Percentiles rank a stretch among this genome's conserved stretches.
phyloP scores from a whole-genome alignment of 2,888 invertebrate genomes.

The Lottia gigantea region DNA sequence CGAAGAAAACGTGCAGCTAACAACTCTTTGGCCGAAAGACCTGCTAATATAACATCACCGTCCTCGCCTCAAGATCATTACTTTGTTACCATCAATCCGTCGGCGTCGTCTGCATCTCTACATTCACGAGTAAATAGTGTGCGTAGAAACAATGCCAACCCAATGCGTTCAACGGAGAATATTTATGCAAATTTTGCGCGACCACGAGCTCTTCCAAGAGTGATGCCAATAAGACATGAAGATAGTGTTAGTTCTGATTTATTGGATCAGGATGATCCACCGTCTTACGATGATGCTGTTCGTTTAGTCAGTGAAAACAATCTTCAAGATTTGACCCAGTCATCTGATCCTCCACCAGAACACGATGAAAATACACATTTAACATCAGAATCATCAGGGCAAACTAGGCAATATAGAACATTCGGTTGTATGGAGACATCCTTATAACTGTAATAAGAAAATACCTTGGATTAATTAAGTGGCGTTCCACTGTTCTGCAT shows the following conservation, averaged over 20 bases:
- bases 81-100: slow-evolving; percentile 3
- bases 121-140: neutral
- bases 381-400: slow-evolving; percentile 15
- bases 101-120: neutral
- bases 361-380: neutral
- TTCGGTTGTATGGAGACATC: slow-evolving; percentile 34
- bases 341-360: neutral
- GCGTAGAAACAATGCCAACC: neutral
- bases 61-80: slow-evolving; percentile 4
- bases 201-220: slow-evolving; percentile 8
- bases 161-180: neutral
- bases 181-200: slow-evolving; percentile 8
- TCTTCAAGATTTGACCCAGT: slow-evolving; percentile 3
- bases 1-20: neutral
- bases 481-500: no score
- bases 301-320: slow-evolving; percentile 60
- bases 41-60: neutral
- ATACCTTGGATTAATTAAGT: no score
- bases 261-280: slow-evolving; percentile 65
- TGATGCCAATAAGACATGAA: neutral
- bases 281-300: slow-evolving; percentile 77
- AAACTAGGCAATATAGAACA: slow-evolving; percentile 25
- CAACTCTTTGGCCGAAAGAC: neutral
- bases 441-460: slow-evolving; percentile 15
- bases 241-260: slow-evolving; percentile 58